A percentile compares a stretch with the other conserved stretches of the same genome.
These are phyloP conservation scores for Netelia inedita DNA, from an alignment of 2,888 invertebrate genomes.

Conservation along the genomic window DNA sequence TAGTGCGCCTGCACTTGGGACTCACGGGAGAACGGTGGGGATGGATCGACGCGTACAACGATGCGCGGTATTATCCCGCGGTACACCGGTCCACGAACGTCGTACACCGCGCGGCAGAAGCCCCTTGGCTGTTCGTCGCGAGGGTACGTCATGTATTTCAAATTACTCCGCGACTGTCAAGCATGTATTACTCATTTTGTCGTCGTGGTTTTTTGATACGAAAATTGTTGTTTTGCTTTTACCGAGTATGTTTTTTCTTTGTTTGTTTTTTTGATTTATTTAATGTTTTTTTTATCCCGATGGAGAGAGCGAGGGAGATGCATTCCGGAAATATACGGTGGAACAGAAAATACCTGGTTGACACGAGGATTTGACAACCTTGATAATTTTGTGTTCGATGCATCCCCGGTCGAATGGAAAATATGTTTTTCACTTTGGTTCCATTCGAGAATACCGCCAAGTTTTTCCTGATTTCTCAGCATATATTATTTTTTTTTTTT, in stretches of 20 bases:
- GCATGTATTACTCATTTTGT: not conserved
- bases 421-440: too few species aligned
- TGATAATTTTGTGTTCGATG: too few species aligned
- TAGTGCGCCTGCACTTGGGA: not conserved
- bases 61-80: not conserved
- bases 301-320: too few species aligned
- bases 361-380: too few species aligned
- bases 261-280: too few species aligned
- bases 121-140: conserved; percentile 54
- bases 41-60: conserved; percentile 4
- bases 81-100: not conserved
- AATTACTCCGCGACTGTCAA: conserved; percentile 1
- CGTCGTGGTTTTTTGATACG: not conserved
- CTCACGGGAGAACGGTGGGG: conserved; percentile 34
- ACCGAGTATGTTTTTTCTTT: not conserved
- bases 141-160: conserved; percentile 35
- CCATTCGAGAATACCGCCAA: too few species aligned
- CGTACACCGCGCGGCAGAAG: conserved; percentile 45
- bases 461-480: too few species aligned
- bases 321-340: too few species aligned
- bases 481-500: too few species aligned
- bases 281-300: too few species aligned
- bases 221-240: not conserved
- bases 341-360: too few species aligned
- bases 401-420: too few species aligned